These are phyloP conservation scores for Eunapius fragilis DNA, from an alignment of 37 sponge, comb jelly and placozoan species.

Conservation along the genomic window DNA sequence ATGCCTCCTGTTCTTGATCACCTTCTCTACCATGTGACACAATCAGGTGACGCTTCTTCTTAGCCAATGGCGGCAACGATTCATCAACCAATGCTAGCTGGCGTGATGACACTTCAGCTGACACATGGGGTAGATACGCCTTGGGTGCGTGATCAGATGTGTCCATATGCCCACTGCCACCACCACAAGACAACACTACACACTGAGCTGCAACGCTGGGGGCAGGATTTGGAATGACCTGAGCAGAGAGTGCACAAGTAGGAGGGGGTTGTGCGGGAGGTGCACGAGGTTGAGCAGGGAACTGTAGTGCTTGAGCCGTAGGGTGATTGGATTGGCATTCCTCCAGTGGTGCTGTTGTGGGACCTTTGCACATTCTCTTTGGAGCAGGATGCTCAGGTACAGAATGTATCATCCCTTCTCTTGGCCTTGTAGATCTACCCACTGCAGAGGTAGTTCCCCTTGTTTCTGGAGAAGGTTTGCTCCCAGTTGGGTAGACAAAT, in stretches of 20 bases:
- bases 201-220: background rate
- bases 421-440: background rate
- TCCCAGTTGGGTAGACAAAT: too few species aligned
- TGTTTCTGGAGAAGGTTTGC: too few species aligned
- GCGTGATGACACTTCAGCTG: background rate
- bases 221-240: background rate
- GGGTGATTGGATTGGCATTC: background rate
- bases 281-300: background rate
- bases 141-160: background rate
- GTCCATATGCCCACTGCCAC: background rate
- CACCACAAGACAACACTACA: background rate
- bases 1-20: background rate
- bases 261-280: background rate
- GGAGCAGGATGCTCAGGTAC: too few species aligned
- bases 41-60: background rate
- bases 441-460: background rate
- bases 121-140: background rate
- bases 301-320: too few species aligned
- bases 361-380: too few species aligned
- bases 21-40: background rate
- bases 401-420: too few species aligned
- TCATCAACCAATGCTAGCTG: background rate
- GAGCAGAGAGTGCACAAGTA: background rate
- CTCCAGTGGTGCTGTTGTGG: too few species aligned
- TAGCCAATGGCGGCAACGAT: background rate